phyloP scores from a whole-genome alignment of 2,113 vertebrate species.

The Mugil cephalus region DNA sequence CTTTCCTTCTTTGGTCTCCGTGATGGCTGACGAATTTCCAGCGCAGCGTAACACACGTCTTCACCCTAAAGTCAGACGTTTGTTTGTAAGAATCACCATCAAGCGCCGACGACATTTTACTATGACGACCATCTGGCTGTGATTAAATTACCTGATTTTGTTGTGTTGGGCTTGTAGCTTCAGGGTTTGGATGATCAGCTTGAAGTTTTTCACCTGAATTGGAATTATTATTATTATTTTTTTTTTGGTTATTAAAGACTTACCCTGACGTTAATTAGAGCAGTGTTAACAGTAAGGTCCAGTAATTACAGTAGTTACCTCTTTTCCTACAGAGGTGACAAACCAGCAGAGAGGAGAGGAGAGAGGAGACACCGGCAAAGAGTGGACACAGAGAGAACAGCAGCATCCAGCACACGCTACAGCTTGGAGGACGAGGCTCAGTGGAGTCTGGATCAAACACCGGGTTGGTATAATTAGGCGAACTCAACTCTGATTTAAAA shows the following conservation, averaged over 20 bases:
- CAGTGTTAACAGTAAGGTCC: no score
- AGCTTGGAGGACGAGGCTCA: background rate
- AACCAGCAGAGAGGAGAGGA: slow-evolving; percentile 41
- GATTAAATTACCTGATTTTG: slow-evolving; percentile 15
- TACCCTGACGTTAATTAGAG: no score
- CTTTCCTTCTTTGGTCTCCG: slow-evolving; percentile 44
- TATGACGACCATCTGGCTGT: background rate
- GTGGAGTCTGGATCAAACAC: slow-evolving; percentile 29
- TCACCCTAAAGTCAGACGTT: slow-evolving; percentile 43
- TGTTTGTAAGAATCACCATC: background rate
- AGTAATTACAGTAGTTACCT: slow-evolving; percentile 34
- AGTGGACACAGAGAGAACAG: slow-evolving; percentile 50
- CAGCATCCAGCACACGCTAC: slow-evolving; percentile 35
- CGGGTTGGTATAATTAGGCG: background rate
- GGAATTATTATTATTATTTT: no score
- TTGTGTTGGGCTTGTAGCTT: background rate
- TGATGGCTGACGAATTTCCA: slow-evolving; percentile 37
- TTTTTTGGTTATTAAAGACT: no score
- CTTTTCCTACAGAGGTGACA: slow-evolving; percentile 29
- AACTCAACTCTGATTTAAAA: no score
- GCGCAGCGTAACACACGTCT: slow-evolving; percentile 53
- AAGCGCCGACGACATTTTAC: background rate
- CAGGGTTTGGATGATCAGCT: background rate
- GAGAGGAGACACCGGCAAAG: slow-evolving; percentile 29
- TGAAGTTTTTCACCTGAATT: no score